These are phyloP conservation scores for Balearica regulorum DNA, from an alignment of 2,797 vertebrate genomes.

Conservation along the genomic window DNA sequence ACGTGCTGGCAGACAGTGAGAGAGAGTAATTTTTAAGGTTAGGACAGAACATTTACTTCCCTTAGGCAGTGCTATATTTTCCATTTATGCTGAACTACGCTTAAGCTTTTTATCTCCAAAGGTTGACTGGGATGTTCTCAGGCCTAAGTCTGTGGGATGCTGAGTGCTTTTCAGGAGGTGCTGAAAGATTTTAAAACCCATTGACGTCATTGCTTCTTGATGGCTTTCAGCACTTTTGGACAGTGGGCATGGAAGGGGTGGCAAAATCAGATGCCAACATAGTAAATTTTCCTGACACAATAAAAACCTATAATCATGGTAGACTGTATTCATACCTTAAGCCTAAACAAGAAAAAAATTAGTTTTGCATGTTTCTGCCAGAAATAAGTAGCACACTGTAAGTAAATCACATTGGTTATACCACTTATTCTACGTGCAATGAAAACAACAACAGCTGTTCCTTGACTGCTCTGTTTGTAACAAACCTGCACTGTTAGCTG, in stretches of 20 bases:
- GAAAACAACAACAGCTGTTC: slow-evolving; percentile 45
- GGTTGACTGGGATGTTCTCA: slow-evolving; percentile 26
- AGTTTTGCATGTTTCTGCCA: slow-evolving; percentile 52
- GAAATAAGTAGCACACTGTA: slow-evolving; percentile 41
- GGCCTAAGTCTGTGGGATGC: neutral
- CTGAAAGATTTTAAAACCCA: neutral
- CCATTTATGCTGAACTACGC: neutral
- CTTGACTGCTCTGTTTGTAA: slow-evolving; percentile 16
- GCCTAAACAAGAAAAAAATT: slow-evolving; percentile 28
- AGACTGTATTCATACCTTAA: slow-evolving; percentile 47
- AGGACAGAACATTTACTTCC: neutral
- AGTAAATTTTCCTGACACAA: slow-evolving; percentile 36
- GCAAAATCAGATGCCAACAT: neutral
- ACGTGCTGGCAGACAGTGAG: neutral
- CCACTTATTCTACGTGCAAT: neutral
- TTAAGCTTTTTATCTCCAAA: slow-evolving; percentile 49
- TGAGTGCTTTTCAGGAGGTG: neutral
- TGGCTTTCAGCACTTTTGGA: neutral
- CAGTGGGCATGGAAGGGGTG: neutral
- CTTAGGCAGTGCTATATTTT: neutral
- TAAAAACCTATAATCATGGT: slow-evolving; percentile 30
- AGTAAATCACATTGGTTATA: slow-evolving; percentile 35
- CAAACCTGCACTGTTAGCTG: neutral
- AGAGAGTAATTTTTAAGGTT: neutral
- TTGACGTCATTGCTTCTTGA: neutral